Evolutionary conservation across 2,113 vertebrate species (phyloP).

Genomic region (Pagrus major): DNA sequence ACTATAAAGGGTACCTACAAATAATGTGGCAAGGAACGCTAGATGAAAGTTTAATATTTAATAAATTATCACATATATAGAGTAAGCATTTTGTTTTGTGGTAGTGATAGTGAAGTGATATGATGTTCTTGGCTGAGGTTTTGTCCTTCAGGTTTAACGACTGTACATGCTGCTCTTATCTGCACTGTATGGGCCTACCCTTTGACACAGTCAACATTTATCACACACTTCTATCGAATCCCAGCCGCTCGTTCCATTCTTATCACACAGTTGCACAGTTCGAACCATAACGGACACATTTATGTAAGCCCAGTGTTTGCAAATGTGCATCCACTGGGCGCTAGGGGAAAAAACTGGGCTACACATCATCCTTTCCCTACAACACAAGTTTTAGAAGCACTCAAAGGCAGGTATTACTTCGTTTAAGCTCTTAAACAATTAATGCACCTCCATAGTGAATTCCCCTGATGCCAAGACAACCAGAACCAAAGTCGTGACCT

Average conservation of each 20-base stretch:
- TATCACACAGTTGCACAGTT: slow-evolving; percentile 30
- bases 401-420: not conserved
- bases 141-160: not conserved
- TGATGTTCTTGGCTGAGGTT: not conserved
- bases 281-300: not conserved
- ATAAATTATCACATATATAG: not conserved
- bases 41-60: too few species aligned
- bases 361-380: not conserved
- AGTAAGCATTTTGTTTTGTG: not conserved
- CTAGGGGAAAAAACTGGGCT: not conserved
- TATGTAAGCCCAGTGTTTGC: not conserved
- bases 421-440: not conserved
- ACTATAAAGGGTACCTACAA: not conserved
- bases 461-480: not conserved
- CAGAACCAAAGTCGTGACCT: not conserved
- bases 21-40: not conserved
- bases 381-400: not conserved
- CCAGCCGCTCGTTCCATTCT: not conserved
- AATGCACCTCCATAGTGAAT: too few species aligned
- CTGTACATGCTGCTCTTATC: not conserved
- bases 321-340: not conserved
- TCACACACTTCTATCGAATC: not conserved
- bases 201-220: slow-evolving; percentile 5
- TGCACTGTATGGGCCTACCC: not conserved
- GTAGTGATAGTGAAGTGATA: not conserved